Evolutionary conservation across 2,797 vertebrate genomes (phyloP).

Genomic region (Geotria australis): DNA sequence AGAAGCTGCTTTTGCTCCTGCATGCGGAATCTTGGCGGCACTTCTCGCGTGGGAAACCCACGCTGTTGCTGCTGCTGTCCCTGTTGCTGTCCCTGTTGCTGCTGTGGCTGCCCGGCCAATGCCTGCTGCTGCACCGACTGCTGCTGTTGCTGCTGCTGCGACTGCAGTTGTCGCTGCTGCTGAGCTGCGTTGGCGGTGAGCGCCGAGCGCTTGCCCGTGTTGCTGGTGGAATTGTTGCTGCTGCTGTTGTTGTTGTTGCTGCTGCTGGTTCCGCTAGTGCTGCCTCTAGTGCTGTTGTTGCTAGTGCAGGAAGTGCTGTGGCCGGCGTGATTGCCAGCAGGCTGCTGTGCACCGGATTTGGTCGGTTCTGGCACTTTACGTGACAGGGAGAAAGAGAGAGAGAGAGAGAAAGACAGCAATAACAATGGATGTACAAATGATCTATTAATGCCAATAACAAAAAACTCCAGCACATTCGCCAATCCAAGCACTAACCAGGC

Average conservation of each 20-base stretch:
- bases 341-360: constrained; percentile 18
- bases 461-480: no score
- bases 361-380: constrained; percentile 46
- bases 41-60: constrained; percentile 28
- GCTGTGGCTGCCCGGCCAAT: constrained; percentile 2
- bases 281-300: constrained; percentile 6
- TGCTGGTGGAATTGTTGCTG: no score
- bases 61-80: no score
- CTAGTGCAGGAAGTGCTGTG: constrained; percentile 16
- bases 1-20: constrained; percentile 66
- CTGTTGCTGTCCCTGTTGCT: background rate
- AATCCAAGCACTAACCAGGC: no score
- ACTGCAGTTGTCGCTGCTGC: constrained; percentile 10
- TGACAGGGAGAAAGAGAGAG: no score
- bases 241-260: constrained; percentile 70
- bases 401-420: no score
- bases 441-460: no score
- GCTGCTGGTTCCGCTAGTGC: constrained; percentile 38
- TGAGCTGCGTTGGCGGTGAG: constrained; percentile 3
- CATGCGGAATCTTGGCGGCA: constrained; percentile 37
- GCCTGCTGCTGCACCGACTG: constrained; percentile 54
- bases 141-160: constrained; percentile 22
- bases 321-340: no score
- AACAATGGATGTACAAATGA: no score
- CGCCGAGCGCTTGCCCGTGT: no score